Percentiles rank a stretch among this genome's conserved stretches.
These are phyloP conservation scores for Argyrosomus regius DNA, from an alignment of 2,797 vertebrate species.

Conservation along the genomic window DNA sequence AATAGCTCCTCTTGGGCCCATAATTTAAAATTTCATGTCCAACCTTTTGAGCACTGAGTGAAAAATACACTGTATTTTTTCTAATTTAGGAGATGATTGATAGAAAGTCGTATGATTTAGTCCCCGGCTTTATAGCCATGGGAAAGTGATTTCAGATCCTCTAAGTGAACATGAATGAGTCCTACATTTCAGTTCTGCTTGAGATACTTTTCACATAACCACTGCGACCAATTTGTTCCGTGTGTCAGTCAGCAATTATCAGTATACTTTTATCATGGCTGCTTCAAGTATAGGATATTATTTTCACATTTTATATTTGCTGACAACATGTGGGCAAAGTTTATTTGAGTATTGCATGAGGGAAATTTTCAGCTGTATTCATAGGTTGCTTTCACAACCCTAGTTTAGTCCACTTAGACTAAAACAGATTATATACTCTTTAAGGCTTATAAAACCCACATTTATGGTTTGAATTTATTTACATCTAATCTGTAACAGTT, in stretches of 20 bases:
- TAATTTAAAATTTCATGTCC: conserved; percentile 67
- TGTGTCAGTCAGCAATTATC: conserved; percentile 36
- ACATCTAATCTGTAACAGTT: not conserved
- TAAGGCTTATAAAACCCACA: not conserved
- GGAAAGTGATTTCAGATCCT: conserved; percentile 39
- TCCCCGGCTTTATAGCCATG: conserved; percentile 29
- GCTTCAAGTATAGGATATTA: not conserved
- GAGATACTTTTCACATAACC: conserved; percentile 30
- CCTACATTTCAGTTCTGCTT: conserved; percentile 27
- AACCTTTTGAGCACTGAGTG: conserved; percentile 51
- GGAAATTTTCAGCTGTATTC: not conserved
- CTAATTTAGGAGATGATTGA: conserved; percentile 58
- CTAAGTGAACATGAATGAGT: conserved; percentile 31
- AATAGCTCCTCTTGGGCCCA: conserved; percentile 64
- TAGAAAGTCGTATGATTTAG: conserved; percentile 37
- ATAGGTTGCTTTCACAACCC: not conserved
- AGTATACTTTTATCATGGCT: not conserved
- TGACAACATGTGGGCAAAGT: not conserved
- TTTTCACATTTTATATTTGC: not conserved
- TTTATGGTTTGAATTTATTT: not conserved
- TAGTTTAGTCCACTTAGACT: not conserved
- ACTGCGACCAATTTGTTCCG: conserved; percentile 20
- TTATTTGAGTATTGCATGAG: not conserved
- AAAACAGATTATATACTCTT: not conserved
- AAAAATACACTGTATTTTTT: conserved; percentile 45